Evolutionary conservation across 2,113 vertebrate genomes (phyloP).

Genomic region (Coptodon bakossiorum): DNA sequence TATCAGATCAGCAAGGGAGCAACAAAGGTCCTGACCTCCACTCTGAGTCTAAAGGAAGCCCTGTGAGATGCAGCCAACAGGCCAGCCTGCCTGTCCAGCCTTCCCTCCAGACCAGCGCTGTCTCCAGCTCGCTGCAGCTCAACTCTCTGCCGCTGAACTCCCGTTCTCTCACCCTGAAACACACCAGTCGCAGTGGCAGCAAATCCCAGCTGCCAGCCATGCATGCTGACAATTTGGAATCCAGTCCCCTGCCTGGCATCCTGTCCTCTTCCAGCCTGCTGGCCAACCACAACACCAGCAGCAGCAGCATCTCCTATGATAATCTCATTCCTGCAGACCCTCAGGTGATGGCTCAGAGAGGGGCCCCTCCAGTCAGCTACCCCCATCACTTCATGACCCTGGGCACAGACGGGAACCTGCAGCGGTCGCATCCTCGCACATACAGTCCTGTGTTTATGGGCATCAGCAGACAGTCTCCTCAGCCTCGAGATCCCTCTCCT

Average conservation of each 20-base stretch:
- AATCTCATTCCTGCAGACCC: constrained; percentile 77
- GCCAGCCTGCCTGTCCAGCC: background rate
- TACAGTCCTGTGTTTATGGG: constrained; percentile 82
- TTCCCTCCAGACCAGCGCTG: constrained; percentile 47
- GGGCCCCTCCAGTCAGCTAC: constrained; percentile 66
- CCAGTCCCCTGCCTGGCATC: constrained; percentile 37
- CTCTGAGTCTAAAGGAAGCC: constrained; percentile 24
- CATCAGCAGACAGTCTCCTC: constrained; percentile 62
- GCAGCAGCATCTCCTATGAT: constrained; percentile 86
- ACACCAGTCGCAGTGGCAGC: constrained; percentile 74
- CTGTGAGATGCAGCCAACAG: background rate
- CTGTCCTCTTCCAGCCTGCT: constrained; percentile 73
- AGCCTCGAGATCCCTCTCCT: constrained; percentile 65
- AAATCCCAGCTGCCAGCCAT: constrained; percentile 75
- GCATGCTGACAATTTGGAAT: constrained; percentile 64
- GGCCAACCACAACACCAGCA: constrained; percentile 81
- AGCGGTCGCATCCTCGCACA: constrained; percentile 65
- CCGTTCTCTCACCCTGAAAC: constrained; percentile 86
- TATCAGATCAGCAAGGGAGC: constrained; percentile 40
- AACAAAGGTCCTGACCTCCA: constrained; percentile 20
- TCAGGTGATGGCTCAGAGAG: constrained; percentile 71
- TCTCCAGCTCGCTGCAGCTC: constrained; percentile 77
- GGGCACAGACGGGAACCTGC: constrained; percentile 70
- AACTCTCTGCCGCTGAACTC: constrained; percentile 83
- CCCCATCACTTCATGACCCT: constrained; percentile 81